Conservation (phyloP, 2,113 vertebrate species). For the Siphamia tubifer region DNA sequence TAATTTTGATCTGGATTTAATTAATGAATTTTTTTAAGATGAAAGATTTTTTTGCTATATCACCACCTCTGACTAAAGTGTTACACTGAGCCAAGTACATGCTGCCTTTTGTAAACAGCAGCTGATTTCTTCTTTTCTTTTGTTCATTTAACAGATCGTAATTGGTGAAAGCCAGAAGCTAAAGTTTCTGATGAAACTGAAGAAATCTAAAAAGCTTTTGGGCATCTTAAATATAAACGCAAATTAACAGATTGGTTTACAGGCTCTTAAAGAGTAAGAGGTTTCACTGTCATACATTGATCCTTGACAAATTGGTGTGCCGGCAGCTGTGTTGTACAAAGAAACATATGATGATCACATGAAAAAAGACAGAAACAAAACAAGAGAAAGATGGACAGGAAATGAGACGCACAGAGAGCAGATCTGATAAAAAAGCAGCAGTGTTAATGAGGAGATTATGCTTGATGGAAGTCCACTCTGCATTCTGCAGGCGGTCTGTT, state of each 20-base stretch:
- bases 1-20: too few relatives aligned
- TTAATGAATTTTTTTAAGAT: too few relatives aligned
- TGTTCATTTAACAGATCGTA: not conserved
- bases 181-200: too few relatives aligned
- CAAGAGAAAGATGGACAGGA: constrained; percentile 11
- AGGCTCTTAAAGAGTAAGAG: not conserved
- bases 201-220: not conserved
- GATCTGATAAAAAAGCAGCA: constrained; percentile 29
- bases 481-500: constrained; percentile 10
- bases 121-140: not conserved
- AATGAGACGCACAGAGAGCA: constrained; percentile 20
- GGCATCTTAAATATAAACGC: not conserved
- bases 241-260: not conserved
- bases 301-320: not conserved
- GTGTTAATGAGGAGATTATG: constrained; percentile 57
- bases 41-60: too few relatives aligned
- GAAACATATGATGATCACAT: constrained; percentile 16
- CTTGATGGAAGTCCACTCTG: constrained; percentile 18
- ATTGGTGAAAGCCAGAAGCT: not conserved
- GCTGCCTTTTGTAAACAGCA: not conserved
- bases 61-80: too few relatives aligned
- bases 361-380: constrained; percentile 29
- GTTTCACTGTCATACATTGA: not conserved
- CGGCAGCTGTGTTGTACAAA: constrained; percentile 34
- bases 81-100: not conserved